Conservation (phyloP, 53 echinoderm and acorn worm species). For the Temnopleurus reevesii region DNA sequence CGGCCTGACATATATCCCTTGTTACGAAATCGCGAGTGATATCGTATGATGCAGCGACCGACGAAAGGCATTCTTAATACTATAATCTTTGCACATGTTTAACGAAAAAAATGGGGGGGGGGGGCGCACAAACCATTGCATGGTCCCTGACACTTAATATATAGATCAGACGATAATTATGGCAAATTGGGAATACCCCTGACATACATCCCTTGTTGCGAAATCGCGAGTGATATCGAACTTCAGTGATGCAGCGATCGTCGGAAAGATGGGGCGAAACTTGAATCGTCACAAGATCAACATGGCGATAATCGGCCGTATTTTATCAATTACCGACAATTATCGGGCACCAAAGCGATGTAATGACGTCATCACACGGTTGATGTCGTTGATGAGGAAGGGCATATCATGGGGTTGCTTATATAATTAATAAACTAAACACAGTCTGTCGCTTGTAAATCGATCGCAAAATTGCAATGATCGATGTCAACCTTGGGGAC, state of each 20-base stretch:
- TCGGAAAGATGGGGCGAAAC: not conserved
- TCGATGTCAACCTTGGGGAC: slow-evolving; percentile 8
- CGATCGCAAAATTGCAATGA: slow-evolving; percentile 7
- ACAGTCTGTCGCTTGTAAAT: slow-evolving; percentile 1
- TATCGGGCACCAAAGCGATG: slow-evolving; percentile 16
- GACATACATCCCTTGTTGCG: not conserved
- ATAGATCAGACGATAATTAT: not conserved
- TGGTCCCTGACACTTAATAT: not conserved
- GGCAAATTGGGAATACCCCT: too few species aligned
- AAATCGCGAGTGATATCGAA: not conserved
- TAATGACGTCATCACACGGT: not conserved
- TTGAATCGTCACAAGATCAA: not conserved
- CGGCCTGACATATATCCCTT: not conserved
- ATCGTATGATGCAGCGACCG: not conserved
- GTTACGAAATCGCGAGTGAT: not conserved
- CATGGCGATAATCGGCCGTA: slow-evolving; percentile 3
- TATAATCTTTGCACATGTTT: too few species aligned
- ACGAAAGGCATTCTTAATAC: too few species aligned
- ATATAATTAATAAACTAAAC: slow-evolving; percentile 26
- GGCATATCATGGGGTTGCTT: slow-evolving; percentile 13
- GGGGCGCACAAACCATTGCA: too few species aligned
- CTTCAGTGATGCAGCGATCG: not conserved
- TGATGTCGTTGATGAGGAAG: not conserved
- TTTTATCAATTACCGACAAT: slow-evolving; percentile 14
- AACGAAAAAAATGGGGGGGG: too few species aligned